Evolutionary conservation across 2,797 vertebrate species (phyloP).

Genomic region (Holocentrus rufus): DNA sequence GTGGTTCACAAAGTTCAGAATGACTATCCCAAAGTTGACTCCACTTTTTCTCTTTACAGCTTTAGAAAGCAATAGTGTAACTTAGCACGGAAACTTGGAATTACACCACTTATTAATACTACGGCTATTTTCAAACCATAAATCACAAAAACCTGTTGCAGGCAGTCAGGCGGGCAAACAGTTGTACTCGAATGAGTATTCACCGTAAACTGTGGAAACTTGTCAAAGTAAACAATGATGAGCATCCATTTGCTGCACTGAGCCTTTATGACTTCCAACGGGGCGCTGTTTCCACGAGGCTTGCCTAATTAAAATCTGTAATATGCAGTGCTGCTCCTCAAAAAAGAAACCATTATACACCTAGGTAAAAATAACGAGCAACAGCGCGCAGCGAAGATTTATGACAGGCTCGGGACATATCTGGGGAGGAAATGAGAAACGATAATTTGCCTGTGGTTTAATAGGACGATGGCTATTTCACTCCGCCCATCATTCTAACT

Average conservation of each 20-base stretch:
- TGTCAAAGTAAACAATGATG: constrained; percentile 24
- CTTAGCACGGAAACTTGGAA: background rate
- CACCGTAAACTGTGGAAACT: background rate
- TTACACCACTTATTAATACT: background rate
- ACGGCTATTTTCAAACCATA: background rate
- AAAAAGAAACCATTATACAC: constrained; percentile 46
- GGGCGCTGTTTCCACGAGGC: constrained; percentile 30
- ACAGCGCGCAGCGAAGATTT: constrained; percentile 55
- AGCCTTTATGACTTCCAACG: constrained; percentile 32
- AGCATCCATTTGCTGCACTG: constrained; percentile 10
- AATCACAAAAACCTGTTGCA: constrained; percentile 5
- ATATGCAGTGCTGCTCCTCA: constrained; percentile 17
- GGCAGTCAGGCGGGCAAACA: background rate
- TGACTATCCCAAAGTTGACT: too few relatives aligned
- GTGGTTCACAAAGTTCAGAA: too few relatives aligned
- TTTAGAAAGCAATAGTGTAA: background rate
- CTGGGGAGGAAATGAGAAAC: constrained; percentile 60
- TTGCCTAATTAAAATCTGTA: constrained; percentile 48
- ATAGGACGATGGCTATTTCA: constrained; percentile 50
- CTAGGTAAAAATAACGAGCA: constrained; percentile 58
- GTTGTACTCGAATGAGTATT: background rate
- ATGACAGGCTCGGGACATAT: constrained; percentile 55
- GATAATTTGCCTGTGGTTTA: constrained; percentile 64
- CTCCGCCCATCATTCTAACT: constrained; percentile 41
- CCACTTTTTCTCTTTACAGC: background rate